Base-by-base conservation (phyloP, 2,113 vertebrate genomes). In the Xiphophorus couchianus region DNA sequence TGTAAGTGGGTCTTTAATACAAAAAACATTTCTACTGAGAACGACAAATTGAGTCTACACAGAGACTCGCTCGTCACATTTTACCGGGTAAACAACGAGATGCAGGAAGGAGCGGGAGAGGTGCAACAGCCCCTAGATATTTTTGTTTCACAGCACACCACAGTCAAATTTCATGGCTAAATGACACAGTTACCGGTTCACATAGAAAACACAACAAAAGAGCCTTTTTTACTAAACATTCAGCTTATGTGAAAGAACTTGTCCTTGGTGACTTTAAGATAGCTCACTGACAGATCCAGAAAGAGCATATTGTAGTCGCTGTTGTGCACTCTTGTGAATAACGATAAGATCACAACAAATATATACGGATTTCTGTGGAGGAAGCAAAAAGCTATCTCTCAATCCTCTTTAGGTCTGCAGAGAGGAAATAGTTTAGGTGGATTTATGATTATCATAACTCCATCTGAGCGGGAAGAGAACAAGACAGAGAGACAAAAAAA, bases 331-430 rank as follows among this genome's bases (percentile, higher is more conserved):
- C 66, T 86, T 58, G 84, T 87, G 78, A 89, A 90, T 88, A 87
- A 69, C 0, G 62, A 92, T 89, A 85, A 83, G 76, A 91, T 88
- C 82, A 90, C 88, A 92, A 90, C 76, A 89, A 87, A 91, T 84
- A 73, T 74, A 77, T 88, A 84, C 84, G 75, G 84, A 77, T 73
- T 84, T 71, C 80, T 51, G n/a, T 65, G 78, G 77, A 44, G 65
- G 30, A 17, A 13, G 15, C 35, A 37, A 11, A 37, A 39, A 2
- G 54, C 44, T 78, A 71, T 83, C 76, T 77, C 80, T 64, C 77
- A 74, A 63, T 80, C 71, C 83, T 88, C 68, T 86, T 82, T 64
- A 69, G 65, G 27, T 62, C 68, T 78, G 79, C 63, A 71, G 71
- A 44, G 17, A 68, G 80, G 78, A 81, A 88, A 80, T 77, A 65